Conservation (phyloP, 2,888 invertebrate genomes). For the Linnaemya tessellans region DNA sequence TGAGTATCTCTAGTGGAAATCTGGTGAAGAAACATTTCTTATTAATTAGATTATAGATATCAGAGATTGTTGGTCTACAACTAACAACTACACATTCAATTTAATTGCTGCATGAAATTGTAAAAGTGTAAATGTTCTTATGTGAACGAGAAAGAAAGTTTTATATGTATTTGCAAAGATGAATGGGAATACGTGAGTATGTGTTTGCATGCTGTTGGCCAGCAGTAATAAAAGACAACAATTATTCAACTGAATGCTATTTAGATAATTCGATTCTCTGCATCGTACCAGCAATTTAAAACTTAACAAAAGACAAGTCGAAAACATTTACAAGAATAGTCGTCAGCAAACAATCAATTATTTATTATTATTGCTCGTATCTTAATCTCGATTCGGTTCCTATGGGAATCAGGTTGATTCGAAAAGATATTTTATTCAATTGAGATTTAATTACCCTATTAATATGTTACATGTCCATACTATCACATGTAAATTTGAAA, state of each 20-base stretch:
- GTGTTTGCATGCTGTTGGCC: not conserved
- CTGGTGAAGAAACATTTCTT: not conserved
- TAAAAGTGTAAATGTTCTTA: constrained; percentile 36
- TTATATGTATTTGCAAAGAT: not conserved
- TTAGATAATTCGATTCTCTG: constrained; percentile 41
- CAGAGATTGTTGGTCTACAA: not conserved
- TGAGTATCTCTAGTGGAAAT: constrained; percentile 22
- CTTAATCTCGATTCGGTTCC: constrained; percentile 14
- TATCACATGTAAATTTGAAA: not conserved
- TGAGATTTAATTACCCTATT: constrained; percentile 1
- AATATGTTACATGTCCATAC: not conserved
- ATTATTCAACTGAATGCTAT: constrained; percentile 31
- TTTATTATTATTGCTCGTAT: constrained; percentile 4
- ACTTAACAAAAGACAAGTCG: constrained; percentile 18
- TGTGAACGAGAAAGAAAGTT: constrained; percentile 37
- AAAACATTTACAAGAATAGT: not conserved
- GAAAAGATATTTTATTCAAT: constrained; percentile 6
- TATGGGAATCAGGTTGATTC: constrained; percentile 30
- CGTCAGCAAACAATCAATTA: constrained; percentile 21
- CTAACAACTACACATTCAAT: not conserved
- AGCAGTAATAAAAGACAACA: constrained; percentile 22
- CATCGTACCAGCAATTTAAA: constrained; percentile 25
- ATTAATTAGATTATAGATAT: constrained; percentile 13
- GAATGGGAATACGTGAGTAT: not conserved
- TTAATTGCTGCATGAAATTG: constrained; percentile 31